Percentiles rank a stretch among this genome's conserved stretches.
Evolutionary conservation across 2,113 vertebrate species (phyloP).

Genomic region (Acrocephalus kingi): DNA sequence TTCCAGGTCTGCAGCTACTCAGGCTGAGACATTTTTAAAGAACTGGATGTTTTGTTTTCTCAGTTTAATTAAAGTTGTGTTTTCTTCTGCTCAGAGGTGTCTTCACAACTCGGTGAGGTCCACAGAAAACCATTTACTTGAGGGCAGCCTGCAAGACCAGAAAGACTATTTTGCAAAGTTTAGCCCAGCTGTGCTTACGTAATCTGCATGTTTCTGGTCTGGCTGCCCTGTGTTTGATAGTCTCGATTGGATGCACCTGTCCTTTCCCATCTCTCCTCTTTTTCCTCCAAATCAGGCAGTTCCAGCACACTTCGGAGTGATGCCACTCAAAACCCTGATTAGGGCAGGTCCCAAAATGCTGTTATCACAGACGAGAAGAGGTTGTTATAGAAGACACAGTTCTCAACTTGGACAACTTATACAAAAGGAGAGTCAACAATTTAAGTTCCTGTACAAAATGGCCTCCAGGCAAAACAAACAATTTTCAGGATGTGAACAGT

Average conservation of each 20-base stretch:
- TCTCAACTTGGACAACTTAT: background rate
- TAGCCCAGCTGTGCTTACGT: background rate
- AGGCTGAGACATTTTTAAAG: background rate
- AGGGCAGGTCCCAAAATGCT: background rate
- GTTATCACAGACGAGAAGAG: background rate
- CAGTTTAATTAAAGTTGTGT: background rate
- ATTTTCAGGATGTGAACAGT: background rate
- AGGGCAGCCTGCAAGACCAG: background rate
- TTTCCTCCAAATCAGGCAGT: background rate
- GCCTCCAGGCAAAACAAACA: conserved; percentile 1
- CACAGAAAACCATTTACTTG: background rate
- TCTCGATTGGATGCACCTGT: background rate
- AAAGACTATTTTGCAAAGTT: background rate
- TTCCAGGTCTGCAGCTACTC: background rate
- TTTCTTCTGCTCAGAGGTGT: background rate
- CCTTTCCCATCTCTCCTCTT: background rate
- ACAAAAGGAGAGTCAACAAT: background rate
- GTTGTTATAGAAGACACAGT: background rate
- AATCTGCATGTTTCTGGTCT: background rate
- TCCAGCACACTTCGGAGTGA: background rate
- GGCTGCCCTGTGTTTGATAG: background rate
- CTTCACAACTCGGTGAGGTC: background rate
- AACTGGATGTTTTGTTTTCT: background rate
- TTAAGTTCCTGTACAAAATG: background rate
- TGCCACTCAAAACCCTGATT: background rate